Percentiles rank a stretch among this genome's conserved stretches.
These are phyloP conservation scores for Prunella fulvescens DNA, from an alignment of 2,113 vertebrate species.

Conservation along the genomic window DNA sequence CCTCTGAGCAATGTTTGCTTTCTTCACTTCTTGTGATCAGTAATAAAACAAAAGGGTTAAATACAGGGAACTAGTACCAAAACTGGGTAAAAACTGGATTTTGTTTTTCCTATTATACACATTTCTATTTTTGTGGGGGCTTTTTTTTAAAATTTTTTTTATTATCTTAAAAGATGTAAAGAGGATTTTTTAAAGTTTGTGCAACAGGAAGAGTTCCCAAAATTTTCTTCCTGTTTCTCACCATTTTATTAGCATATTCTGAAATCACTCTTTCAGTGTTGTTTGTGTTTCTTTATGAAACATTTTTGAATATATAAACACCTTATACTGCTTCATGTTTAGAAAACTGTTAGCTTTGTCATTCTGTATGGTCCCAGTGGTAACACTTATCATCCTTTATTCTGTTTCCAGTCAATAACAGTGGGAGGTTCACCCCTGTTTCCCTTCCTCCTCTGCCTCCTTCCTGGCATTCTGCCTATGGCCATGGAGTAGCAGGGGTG, in stretches of 20 bases:
- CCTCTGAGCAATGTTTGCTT: background rate
- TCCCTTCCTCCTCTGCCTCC: background rate
- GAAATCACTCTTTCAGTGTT: background rate
- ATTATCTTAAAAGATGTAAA: background rate
- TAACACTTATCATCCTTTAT: background rate
- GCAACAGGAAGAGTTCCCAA: background rate
- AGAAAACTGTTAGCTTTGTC: background rate
- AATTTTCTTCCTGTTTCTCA: background rate
- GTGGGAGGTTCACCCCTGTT: background rate
- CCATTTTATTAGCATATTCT: background rate
- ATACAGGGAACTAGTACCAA: background rate
- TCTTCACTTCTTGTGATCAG: background rate
- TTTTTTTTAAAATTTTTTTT: background rate
- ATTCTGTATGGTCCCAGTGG: background rate
- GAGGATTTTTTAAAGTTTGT: background rate
- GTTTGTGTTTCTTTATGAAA: background rate
- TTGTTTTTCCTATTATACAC: background rate
- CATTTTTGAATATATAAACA: background rate
- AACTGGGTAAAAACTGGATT: background rate
- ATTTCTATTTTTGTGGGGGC: background rate
- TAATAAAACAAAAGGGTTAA: background rate
- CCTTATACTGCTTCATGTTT: background rate
- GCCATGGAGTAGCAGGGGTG: accelerated
- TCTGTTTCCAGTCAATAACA: background rate
- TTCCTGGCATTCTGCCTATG: background rate